Percentiles rank a stretch among this genome's conserved stretches.
phyloP scores from a whole-genome alignment of 2,113 vertebrate species.

The Lampris incognitus region DNA sequence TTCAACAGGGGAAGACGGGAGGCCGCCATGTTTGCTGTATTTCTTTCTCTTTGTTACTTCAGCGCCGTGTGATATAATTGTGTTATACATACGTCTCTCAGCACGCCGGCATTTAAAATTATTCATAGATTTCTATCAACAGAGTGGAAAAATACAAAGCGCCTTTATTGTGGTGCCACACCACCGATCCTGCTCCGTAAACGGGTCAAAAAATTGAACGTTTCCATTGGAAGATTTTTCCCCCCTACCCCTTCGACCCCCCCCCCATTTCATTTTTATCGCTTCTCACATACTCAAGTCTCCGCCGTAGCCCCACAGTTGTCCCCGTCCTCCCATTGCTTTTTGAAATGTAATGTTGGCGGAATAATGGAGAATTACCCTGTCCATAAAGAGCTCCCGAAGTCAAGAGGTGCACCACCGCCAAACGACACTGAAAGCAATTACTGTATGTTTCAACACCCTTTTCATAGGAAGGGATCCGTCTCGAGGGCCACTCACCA shows the following conservation, averaged over 20 bases:
- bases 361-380: conserved; percentile 71
- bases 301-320: not conserved
- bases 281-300: conserved; percentile 45
- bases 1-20: conserved; percentile 46
- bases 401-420: conserved; percentile 66
- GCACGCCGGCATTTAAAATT: conserved; percentile 18
- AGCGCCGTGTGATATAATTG: conserved; percentile 21
- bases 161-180: conserved; percentile 15
- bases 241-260: not conserved
- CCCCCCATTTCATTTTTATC: conserved; percentile 55
- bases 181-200: conserved; percentile 4
- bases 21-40: conserved; percentile 40
- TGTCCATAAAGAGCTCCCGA: conserved; percentile 68
- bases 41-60: conserved; percentile 48
- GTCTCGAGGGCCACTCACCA: conserved; percentile 72
- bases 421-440: conserved; percentile 79
- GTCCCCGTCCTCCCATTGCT: conserved; percentile 20
- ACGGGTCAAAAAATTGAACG: conserved; percentile 22
- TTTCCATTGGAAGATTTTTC: conserved; percentile 34
- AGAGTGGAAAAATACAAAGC: conserved; percentile 18
- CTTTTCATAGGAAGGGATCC: conserved; percentile 70
- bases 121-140: conserved; percentile 41
- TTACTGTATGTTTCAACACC: conserved; percentile 78
- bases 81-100: conserved; percentile 18
- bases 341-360: conserved; percentile 62